Percentiles rank a stretch among this genome's conserved stretches.
Evolutionary conservation across 23 tunicate genomes (phyloP).

Genomic region (Trididemnum clinides): DNA sequence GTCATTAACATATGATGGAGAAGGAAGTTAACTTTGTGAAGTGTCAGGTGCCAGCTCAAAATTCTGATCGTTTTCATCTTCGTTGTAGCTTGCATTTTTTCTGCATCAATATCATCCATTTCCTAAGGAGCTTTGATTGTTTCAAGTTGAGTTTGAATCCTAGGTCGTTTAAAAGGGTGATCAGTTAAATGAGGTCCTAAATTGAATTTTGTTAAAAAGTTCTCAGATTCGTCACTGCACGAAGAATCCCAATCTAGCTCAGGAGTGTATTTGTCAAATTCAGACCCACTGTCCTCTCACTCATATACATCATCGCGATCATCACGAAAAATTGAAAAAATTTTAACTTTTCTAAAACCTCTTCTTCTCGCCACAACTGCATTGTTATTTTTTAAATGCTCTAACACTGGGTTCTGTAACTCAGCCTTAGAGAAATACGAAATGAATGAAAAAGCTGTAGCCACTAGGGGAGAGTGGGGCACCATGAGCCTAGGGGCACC

Average conservation of each 20-base stretch:
- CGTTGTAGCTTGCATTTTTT: background rate
- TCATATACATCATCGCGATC: background rate
- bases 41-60: too few species aligned
- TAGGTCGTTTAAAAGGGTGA: background rate
- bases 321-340: background rate
- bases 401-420: background rate
- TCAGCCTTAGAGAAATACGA: background rate
- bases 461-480: background rate
- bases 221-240: background rate
- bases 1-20: too few species aligned
- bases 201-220: background rate
- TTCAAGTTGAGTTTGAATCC: background rate
- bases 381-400: background rate
- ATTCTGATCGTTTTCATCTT: too few species aligned
- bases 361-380: background rate
- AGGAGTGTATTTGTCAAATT: background rate
- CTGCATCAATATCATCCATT: background rate
- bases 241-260: background rate
- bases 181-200: background rate
- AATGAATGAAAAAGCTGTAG: background rate
- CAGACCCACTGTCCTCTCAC: background rate
- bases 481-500: too few species aligned
- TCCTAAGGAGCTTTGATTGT: background rate
- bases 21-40: too few species aligned
- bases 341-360: background rate